Base-by-base conservation (phyloP, 2,113 vertebrate species). In the Pseudopodoces humilis region DNA sequence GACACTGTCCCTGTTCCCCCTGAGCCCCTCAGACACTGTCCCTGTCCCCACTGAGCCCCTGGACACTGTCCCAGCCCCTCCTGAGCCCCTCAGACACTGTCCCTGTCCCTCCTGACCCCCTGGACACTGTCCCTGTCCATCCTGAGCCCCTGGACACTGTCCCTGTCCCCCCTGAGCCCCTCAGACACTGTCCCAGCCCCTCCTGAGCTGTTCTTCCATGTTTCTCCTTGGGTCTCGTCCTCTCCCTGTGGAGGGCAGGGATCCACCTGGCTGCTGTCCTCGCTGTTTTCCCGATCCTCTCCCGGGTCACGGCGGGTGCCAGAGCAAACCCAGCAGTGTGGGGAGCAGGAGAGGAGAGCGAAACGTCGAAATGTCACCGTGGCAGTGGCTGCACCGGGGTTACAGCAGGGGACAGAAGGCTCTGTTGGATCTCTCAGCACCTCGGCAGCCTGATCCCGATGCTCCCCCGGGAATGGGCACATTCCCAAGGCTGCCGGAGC, bases 181-280 rank as follows among this genome's bases (percentile, higher is more conserved):
- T n/a, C 6, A 3, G 59, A 28, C 59, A 39, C 35, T 27, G 59
- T 18, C 35, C 7, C 35, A 27, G 59, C 37, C 59, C 24, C 35
- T 60, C 37, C 37, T 39, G 37, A 39, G 71, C 50, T 83, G 18
- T 20, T 49, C 7, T 49, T 43, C 37, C 55, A 1, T 4, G 12
- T 8, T 86, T 49, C 72, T 77, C 12, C 74, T 81, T 30, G 0
- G 0, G 46, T 27, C 50, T 55, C 4, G 0, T 65, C n/a, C 63
- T 28, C 41, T 31, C 18, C 3, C 11, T 0, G 2, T 19, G 63
- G 55, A 65, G 25, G 13, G 25, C 0, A 4, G 46, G 46, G 77
- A 80, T 81, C 49, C 31, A 49, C 28, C 46, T 62, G 37, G 49
- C 63, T 70, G 14, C 7, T 70, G 13, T 53, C 83, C 91, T 58